Percentiles rank a stretch among this genome's conserved stretches.
Conservation (phyloP, 2,113 vertebrate genomes). For the Sarotherodon lohbergeri region DNA sequence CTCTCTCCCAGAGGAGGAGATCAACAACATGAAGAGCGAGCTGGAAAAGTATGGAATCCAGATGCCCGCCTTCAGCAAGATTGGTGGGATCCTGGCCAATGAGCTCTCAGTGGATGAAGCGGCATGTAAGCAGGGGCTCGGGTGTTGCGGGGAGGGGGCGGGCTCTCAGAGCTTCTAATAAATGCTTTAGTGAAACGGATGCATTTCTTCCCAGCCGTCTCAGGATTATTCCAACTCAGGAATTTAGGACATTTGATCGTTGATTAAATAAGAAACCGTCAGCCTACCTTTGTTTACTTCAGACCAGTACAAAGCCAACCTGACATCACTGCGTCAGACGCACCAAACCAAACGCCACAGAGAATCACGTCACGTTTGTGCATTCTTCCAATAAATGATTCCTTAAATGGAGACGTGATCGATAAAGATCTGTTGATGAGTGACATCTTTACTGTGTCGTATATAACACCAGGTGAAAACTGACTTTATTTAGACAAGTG, state of each 20-base stretch:
- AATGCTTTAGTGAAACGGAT: background rate
- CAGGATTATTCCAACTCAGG: background rate
- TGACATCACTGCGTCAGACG: background rate
- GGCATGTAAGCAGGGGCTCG: constrained; percentile 78
- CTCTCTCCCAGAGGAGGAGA: constrained; percentile 86
- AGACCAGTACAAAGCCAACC: background rate
- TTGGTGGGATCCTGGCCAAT: constrained; percentile 96
- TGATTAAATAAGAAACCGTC: background rate
- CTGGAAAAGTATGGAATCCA: constrained; percentile 99
- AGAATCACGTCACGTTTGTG: background rate
- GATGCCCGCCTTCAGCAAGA: constrained; percentile 99
- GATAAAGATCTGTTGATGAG: background rate
- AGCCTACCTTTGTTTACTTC: background rate
- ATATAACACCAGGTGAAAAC: background rate
- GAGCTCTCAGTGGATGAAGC: constrained; percentile 97
- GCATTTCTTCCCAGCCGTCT: background rate
- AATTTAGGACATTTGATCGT: background rate
- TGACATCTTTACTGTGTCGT: background rate
- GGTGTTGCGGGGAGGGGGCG: background rate
- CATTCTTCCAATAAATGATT: background rate
- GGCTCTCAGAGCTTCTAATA: background rate
- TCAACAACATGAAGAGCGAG: constrained; percentile 97
- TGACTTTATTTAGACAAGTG: background rate
- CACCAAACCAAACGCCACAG: background rate
- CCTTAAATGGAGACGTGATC: background rate